These are phyloP conservation scores for Heliocidaris erythrogramma DNA, from an alignment of 35 echinoderm and acorn worm genomes.

Conservation along the genomic window DNA sequence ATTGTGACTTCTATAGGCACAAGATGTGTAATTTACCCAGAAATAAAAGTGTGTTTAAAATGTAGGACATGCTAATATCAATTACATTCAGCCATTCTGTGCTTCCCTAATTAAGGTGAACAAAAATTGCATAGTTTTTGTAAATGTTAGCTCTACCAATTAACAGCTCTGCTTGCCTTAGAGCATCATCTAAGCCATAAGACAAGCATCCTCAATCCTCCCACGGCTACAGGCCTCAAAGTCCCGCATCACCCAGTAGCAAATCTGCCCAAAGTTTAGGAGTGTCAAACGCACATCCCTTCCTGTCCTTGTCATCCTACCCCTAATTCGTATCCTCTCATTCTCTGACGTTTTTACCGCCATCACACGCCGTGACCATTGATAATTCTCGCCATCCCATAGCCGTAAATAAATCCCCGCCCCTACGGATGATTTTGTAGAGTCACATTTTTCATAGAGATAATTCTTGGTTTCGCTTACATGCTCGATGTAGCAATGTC, in stretches of 20 bases:
- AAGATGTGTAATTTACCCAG: too few relatives aligned
- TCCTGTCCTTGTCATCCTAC: slow-evolving; percentile 41
- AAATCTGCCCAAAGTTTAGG: slow-evolving; percentile 93
- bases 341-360: slow-evolving; percentile 61
- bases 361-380: slow-evolving; percentile 74
- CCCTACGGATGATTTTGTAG: slow-evolving; percentile 54
- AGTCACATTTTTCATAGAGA: slow-evolving; percentile 81
- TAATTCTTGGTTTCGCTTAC: slow-evolving; percentile 61
- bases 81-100: too few relatives aligned
- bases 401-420: slow-evolving; percentile 81
- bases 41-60: too few relatives aligned
- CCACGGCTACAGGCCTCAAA: slow-evolving; percentile 70
- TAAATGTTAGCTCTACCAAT: too few relatives aligned
- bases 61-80: too few relatives aligned
- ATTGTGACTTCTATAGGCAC: too few relatives aligned
- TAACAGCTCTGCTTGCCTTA: too few relatives aligned
- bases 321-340: slow-evolving; percentile 27
- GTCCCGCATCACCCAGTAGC: slow-evolving; percentile 87
- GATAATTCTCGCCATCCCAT: slow-evolving; percentile 56
- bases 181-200: slow-evolving; percentile 13
- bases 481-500: slow-evolving; percentile 69
- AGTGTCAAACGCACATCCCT: slow-evolving; percentile 82
- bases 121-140: too few relatives aligned
- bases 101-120: too few relatives aligned
- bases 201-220: slow-evolving; percentile 36